Evolutionary conservation across 2,888 invertebrate species (phyloP).

Genomic region (Tipula unca): DNA sequence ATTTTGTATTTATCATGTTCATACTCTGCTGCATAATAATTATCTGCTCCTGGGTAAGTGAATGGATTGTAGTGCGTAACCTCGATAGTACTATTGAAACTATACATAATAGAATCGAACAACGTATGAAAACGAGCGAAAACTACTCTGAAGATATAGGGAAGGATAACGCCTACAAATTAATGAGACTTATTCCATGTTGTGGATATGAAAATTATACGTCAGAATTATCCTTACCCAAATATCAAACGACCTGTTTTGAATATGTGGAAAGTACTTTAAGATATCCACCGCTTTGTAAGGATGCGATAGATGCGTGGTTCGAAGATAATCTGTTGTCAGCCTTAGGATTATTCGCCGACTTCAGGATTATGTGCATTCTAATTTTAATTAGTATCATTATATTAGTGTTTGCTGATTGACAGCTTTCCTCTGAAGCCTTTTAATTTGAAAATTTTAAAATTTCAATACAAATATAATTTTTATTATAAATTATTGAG

Average conservation of each 20-base stretch:
- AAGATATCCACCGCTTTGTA: neutral
- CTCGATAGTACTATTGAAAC: neutral
- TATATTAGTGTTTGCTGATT: neutral
- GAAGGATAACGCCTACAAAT: neutral
- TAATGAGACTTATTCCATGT: neutral
- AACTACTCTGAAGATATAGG: no score
- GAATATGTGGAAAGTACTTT: neutral
- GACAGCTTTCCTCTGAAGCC: neutral
- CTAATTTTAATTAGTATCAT: neutral
- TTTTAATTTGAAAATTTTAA: no score
- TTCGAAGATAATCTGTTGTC: neutral
- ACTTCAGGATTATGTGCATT: neutral
- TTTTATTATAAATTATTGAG: no score
- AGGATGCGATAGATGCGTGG: neutral
- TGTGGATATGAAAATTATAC: neutral
- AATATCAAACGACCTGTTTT: neutral
- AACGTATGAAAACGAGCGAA: no score
- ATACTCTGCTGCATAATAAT: neutral
- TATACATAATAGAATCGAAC: neutral
- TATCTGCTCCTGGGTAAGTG: neutral
- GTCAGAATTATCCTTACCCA: neutral
- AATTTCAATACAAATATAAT: no score
- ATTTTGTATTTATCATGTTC: neutral
- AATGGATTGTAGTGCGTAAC: neutral
- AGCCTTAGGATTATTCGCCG: neutral